Evolutionary conservation across 2,888 invertebrate species (phyloP).

Genomic region (Ypsolopha sequella): DNA sequence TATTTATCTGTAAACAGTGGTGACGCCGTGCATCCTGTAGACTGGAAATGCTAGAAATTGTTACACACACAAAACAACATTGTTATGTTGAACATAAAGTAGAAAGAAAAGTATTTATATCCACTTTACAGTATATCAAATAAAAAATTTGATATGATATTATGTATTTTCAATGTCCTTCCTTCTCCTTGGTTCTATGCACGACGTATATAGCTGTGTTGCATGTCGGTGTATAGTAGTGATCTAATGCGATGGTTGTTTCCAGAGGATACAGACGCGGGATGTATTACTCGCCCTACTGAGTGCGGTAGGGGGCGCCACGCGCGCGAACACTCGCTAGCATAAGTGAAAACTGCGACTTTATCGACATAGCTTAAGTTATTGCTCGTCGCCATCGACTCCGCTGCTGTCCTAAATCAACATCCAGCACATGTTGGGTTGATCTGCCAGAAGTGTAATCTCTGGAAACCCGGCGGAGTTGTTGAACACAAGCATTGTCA

Average conservation of each 20-base stretch:
- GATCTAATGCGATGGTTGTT: constrained; percentile 53
- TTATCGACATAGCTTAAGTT: too few species aligned
- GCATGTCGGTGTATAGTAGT: constrained; percentile 16
- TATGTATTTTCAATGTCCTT: constrained; percentile 53
- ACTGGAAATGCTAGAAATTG: background rate
- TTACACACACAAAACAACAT: background rate
- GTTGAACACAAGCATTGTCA: too few species aligned
- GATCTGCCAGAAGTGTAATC: too few species aligned
- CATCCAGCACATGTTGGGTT: too few species aligned
- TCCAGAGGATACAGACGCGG: constrained; percentile 79
- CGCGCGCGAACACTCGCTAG: constrained; percentile 7
- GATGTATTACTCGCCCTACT: constrained; percentile 78
- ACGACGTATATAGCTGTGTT: constrained; percentile 13
- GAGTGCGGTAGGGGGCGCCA: constrained; percentile 52
- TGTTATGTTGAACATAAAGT: constrained; percentile 16
- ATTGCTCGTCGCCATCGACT: too few species aligned
- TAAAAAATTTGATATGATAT: constrained; percentile 42
- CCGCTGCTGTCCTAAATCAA: too few species aligned
- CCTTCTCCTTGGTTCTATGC: constrained; percentile 12
- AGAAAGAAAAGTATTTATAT: constrained; percentile 43
- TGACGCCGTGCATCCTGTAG: constrained; percentile 3
- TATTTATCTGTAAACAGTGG: constrained; percentile 5
- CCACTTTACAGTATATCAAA: constrained; percentile 43
- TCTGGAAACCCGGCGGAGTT: too few species aligned
- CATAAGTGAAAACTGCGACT: background rate